phyloP scores from a whole-genome alignment of 1,140 invertebrate species.

The Hesperophylax magnus region DNA sequence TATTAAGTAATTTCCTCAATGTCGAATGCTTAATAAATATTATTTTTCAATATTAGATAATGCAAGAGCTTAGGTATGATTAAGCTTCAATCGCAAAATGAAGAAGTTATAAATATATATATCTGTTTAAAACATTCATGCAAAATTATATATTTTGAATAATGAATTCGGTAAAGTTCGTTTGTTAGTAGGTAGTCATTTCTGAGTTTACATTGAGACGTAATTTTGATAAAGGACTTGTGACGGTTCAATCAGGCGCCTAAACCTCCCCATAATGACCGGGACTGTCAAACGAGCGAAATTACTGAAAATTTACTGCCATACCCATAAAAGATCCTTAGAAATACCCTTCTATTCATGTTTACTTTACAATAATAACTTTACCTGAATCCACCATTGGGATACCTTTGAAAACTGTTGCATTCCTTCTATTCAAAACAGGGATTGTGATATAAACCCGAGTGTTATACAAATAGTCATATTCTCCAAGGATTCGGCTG shows the following conservation, averaged over 20 bases:
- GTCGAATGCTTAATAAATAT: too few relatives aligned
- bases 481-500: conserved; percentile 12
- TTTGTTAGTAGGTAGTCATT: too few relatives aligned
- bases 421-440: conserved; percentile 7
- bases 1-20: too few relatives aligned
- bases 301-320: conserved; percentile 32
- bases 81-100: too few relatives aligned
- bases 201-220: neutral
- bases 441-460: conserved; percentile 10
- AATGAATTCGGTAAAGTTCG: too few relatives aligned
- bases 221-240: neutral
- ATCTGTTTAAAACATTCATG: too few relatives aligned
- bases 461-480: conserved; percentile 14
- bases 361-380: conserved; percentile 22
- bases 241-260: conserved; percentile 19
- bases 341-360: conserved; percentile 15
- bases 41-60: too few relatives aligned
- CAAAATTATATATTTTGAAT: too few relatives aligned
- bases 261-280: neutral
- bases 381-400: conserved; percentile 2
- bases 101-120: too few relatives aligned
- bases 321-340: neutral
- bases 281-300: conserved; percentile 14
- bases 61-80: too few relatives aligned
- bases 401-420: conserved; percentile 32